Percentiles rank a stretch among this genome's conserved stretches.
phyloP scores from a whole-genome alignment of 2,888 invertebrate genomes.

The Scaeva pyrastri region DNA sequence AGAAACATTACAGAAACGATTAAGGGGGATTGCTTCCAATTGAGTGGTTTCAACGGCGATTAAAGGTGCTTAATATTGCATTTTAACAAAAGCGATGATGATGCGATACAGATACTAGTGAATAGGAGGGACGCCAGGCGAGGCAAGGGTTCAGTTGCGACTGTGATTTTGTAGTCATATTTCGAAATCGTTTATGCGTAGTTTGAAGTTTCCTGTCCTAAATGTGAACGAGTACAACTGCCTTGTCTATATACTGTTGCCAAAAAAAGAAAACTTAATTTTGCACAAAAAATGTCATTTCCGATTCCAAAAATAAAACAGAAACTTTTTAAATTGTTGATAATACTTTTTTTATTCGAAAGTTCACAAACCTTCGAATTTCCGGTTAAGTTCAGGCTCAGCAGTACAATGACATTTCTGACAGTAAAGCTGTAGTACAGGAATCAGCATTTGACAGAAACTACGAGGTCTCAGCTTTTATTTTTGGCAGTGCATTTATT shows the following conservation, averaged over 20 bases:
- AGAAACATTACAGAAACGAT: slow-evolving; percentile 40
- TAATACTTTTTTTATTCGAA: neutral
- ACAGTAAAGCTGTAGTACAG: too few relatives aligned
- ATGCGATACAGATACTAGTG: slow-evolving; percentile 16
- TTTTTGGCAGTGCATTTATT: too few relatives aligned
- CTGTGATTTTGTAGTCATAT: too few relatives aligned
- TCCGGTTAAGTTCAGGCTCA: neutral
- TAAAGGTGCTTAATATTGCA: slow-evolving; percentile 43
- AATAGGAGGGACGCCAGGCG: too few relatives aligned
- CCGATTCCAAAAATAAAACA: neutral
- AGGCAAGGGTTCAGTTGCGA: too few relatives aligned
- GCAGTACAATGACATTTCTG: too few relatives aligned
- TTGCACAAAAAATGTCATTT: neutral
- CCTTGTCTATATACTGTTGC: too few relatives aligned
- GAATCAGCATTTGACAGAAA: too few relatives aligned
- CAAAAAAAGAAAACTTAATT: too few relatives aligned
- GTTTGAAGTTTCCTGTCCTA: neutral
- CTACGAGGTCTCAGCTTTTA: too few relatives aligned
- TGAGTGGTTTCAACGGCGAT: slow-evolving; percentile 40
- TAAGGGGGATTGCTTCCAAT: slow-evolving; percentile 37
- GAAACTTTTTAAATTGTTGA: too few relatives aligned
- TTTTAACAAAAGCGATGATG: slow-evolving; percentile 21
- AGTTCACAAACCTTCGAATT: neutral
- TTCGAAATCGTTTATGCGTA: neutral
- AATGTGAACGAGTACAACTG: too few relatives aligned